Evolutionary conservation across 2,888 invertebrate genomes (phyloP).

Genomic region (Epinotia ramella): DNA sequence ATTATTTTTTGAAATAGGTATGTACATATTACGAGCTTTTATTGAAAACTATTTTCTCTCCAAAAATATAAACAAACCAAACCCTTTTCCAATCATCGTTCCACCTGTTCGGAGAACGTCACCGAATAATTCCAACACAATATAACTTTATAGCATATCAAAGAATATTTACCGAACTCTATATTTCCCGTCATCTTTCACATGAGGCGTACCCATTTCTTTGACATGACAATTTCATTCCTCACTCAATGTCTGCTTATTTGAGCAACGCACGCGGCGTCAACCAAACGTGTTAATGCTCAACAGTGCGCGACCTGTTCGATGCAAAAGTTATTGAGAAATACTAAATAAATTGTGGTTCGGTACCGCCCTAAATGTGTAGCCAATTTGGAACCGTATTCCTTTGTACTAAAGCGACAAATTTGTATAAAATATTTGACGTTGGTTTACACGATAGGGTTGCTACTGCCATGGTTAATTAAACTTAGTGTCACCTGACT

Average conservation of each 20-base stretch:
- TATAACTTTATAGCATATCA: constrained; percentile 30
- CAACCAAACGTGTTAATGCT: constrained; percentile 53
- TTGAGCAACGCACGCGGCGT: constrained; percentile 35
- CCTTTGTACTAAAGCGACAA: not conserved
- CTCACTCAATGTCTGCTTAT: constrained; percentile 43
- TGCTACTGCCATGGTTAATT: not conserved
- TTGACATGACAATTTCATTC: constrained; percentile 44
- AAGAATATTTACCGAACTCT: constrained; percentile 24
- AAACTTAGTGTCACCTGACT: not conserved
- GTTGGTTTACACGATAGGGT: not conserved
- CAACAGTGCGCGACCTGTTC: constrained; percentile 51
- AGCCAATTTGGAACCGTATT: not conserved
- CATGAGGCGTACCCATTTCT: constrained; percentile 36
- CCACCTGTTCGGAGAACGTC: constrained; percentile 1
- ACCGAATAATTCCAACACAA: constrained; percentile 23
- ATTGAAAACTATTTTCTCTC: not conserved
- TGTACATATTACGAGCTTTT: too few relatives aligned
- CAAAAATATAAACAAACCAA: not conserved
- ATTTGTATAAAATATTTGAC: not conserved
- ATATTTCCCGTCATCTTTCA: constrained; percentile 32
- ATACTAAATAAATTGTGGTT: constrained; percentile 54
- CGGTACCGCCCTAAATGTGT: constrained; percentile 15
- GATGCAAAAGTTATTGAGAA: constrained; percentile 59
- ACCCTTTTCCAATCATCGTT: constrained; percentile 24
- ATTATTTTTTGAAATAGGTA: too few relatives aligned